Conservation (phyloP, 2,888 invertebrate genomes). For the Pachycephus smyrnensis region DNA sequence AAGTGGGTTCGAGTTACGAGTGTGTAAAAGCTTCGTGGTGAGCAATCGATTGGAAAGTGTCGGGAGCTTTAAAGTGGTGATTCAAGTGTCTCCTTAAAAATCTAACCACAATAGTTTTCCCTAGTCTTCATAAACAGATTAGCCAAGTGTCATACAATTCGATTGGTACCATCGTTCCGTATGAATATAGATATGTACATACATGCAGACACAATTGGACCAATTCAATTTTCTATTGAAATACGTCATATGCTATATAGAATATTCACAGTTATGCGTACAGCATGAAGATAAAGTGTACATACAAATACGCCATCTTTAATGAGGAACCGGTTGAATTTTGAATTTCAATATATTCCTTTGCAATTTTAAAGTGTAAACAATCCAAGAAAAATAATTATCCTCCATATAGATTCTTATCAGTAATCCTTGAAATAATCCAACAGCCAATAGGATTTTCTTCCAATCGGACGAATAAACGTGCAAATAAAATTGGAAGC, state of each 20-base stretch:
- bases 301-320: too few species aligned
- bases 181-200: not conserved
- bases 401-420: not conserved
- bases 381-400: not conserved
- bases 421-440: not conserved
- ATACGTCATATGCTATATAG: not conserved
- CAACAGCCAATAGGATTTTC: not conserved
- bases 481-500: too few species aligned
- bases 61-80: not conserved
- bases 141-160: not conserved
- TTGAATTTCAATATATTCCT: not conserved
- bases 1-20: not conserved
- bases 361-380: not conserved
- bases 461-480: not conserved
- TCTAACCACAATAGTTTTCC: not conserved
- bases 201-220: not conserved
- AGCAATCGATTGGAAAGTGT: conserved; percentile 2
- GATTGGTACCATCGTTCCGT: not conserved
- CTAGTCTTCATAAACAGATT: not conserved
- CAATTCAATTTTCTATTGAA: not conserved
- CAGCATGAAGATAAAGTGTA: too few species aligned
- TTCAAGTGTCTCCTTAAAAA: not conserved
- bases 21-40: not conserved
- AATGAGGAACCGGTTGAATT: not conserved
- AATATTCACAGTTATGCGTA: too few species aligned